Base-by-base conservation (phyloP, 2,888 invertebrate species). In the Nomada fucata region DNA sequence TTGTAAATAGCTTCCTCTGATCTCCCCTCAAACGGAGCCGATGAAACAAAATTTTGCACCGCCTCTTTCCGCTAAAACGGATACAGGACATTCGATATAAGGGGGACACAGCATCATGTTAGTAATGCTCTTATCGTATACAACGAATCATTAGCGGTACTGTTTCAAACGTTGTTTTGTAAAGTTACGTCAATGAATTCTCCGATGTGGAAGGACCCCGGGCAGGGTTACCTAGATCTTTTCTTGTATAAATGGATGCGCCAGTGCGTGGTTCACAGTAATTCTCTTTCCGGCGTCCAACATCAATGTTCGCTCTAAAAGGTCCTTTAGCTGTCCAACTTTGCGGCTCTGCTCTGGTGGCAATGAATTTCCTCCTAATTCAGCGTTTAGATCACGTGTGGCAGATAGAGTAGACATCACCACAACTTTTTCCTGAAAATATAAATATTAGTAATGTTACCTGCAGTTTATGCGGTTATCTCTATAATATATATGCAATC, bases 211-310 rank as follows among this genome's bases (percentile, higher is more conserved):
- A 90, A 87, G 88, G 79, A 84, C 89, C 88, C 88, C 79, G 63
- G 84, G 57, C 82, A 88, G 88, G 92, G 92, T 93, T 93, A 93
- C 93, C 93, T 94, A 97, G 93, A 98, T 97, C 95, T 97, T 98
- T 93, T 99, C 99, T 94, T 98, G 97, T 92, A 99, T 98, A 94
- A 99, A 99, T 0, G 98, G 97, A 94, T 99, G 99, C 29, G 97
- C 96, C 71, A 99, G 95, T 55, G 98, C 98, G 92, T 98, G 98
- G 94, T 98, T 98, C 86, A 99, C 96, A n/a, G 98, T 97, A 88
- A 98, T 97, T 76, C 99, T 95, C 94, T 99, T 99, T 52, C 97
- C 96, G 0, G 99, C 97, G 94, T 99, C 99, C 71, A 99, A 94
- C 95, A 98, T 97, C 84, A 99, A 95, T 91, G 98, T 97, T 84